phyloP scores from a whole-genome alignment of 2,888 invertebrate species.

The Acrocera orbiculus region DNA sequence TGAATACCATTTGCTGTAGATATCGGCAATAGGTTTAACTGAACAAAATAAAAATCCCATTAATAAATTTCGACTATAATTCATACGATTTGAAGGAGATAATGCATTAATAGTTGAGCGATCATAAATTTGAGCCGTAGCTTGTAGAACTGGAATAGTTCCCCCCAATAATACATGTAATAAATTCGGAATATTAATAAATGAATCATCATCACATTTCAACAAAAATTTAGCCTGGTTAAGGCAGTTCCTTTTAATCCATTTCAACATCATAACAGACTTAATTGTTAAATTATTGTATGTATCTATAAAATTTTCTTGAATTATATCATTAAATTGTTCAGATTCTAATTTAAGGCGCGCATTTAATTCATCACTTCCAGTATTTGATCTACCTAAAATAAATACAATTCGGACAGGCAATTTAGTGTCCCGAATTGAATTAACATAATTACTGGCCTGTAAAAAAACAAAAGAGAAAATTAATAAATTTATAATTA shows the following conservation, averaged over 20 bases:
- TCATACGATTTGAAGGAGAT: slow-evolving; percentile 21
- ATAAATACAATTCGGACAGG: slow-evolving; percentile 24
- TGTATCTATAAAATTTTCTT: slow-evolving; percentile 66
- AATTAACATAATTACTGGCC: slow-evolving; percentile 7
- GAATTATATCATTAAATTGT: slow-evolving; percentile 57
- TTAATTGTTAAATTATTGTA: slow-evolving; percentile 78
- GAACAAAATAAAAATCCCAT: slow-evolving; percentile 64
- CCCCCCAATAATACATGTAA: slow-evolving; percentile 34
- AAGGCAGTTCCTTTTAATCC: slow-evolving; percentile 51
- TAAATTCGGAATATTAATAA: slow-evolving; percentile 57
- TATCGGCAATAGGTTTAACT: slow-evolving; percentile 54
- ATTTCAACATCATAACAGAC: slow-evolving; percentile 68
- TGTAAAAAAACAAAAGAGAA: neutral
- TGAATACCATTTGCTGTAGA: slow-evolving; percentile 65
- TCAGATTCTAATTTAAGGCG: slow-evolving; percentile 47
- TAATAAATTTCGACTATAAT: slow-evolving; percentile 35
- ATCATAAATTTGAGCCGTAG: slow-evolving; percentile 25
- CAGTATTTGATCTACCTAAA: slow-evolving; percentile 19
- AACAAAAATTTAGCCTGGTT: slow-evolving; percentile 46
- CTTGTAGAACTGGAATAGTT: slow-evolving; percentile 29
- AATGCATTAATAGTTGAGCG: slow-evolving; percentile 18
- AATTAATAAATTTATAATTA: too few relatives aligned
- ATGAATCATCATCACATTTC: slow-evolving; percentile 79
- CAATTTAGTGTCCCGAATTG: slow-evolving; percentile 12
- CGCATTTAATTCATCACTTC: slow-evolving; percentile 37